A percentile compares a stretch with the other conserved stretches of the same genome.
These are phyloP conservation scores for Mus musculus DNA, from an alignment of 2,113 vertebrate species.

Conservation along the genomic window DNA sequence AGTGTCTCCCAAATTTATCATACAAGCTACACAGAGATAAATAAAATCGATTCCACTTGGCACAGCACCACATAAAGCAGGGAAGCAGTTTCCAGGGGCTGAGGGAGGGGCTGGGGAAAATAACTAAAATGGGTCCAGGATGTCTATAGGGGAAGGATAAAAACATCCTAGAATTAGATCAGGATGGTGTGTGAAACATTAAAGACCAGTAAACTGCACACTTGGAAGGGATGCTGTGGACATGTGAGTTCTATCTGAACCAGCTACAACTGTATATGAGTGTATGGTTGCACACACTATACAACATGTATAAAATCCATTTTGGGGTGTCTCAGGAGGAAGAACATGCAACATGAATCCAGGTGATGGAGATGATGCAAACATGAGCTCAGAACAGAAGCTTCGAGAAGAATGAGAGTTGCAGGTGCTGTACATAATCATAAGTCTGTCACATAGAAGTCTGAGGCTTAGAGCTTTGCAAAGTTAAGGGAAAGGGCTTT, in stretches of 20 bases:
- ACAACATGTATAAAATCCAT: background rate
- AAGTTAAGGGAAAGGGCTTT: background rate
- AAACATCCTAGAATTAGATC: constrained; percentile 9
- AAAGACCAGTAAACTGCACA: background rate
- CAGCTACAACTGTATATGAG: background rate
- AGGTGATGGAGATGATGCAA: background rate
- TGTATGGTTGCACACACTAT: background rate
- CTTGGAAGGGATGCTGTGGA: background rate
- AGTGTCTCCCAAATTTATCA: background rate
- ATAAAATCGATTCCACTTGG: constrained; percentile 20
- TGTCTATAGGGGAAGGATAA: background rate
- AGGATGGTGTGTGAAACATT: background rate
- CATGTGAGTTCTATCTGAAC: background rate
- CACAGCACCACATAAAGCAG: background rate
- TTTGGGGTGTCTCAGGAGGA: background rate
- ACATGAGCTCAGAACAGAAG: background rate
- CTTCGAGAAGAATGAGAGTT: background rate
- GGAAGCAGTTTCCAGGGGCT: background rate
- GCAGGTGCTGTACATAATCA: background rate
- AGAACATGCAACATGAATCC: background rate
- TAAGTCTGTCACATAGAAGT: background rate
- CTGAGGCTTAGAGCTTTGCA: background rate
- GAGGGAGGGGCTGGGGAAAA: background rate
- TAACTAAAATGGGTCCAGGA: background rate
- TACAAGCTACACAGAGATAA: background rate